Evolutionary conservation across 1,140 invertebrate genomes (phyloP), one percentile per base, ranked within the genome.

Genomic region (Apolygus lucorum): DNA sequence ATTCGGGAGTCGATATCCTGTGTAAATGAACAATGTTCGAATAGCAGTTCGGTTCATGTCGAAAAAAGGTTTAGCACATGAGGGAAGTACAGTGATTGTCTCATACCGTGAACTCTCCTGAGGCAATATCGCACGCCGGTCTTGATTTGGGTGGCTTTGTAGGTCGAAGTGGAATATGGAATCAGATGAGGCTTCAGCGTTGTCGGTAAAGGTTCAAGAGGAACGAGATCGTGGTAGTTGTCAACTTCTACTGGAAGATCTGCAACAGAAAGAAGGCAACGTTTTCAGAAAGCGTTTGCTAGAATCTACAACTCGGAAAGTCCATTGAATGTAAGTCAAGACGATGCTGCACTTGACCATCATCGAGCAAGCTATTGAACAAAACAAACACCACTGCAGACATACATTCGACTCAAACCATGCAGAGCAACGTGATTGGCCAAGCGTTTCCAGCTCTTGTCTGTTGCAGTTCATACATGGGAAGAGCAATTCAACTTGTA

Each of bases 81-180:
- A 54, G 25, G 8, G 21, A 52, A 42, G 21, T 22, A 22, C 67
- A 24, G 25, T 21, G 22, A 11, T 11, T 59, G 8, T 22, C 59
- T 67, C n/a, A 82, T 85, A 83, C 90, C 90, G 80, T 97, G 95
- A 73, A 98, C 86, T 75, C 96, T 86, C 72, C 93, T 85, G 69
- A 98, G 80, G 75, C 93, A 96, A 78, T 90, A 94, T 69, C 88
- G 85, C 11, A 89, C 83, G 17, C 93, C 94, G 74, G 87, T 95
- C 81, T 93, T 93, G 1, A 90, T 86, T 81, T 94, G 90, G 52
- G 90, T 89, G 66, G 92, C 95, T 82, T 95, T 93, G 80, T 94
- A 98, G 59, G 91, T 91, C n/a, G 90, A 90, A 54, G 89, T 90
- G 73, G 88, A 87, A 77, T 90, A 91, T 22, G 88, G 87, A 78